Percentiles rank a stretch among this genome's conserved stretches.
phyloP scores from a whole-genome alignment of 2,797 vertebrate species.

The Hypotaenidia philippensis region DNA sequence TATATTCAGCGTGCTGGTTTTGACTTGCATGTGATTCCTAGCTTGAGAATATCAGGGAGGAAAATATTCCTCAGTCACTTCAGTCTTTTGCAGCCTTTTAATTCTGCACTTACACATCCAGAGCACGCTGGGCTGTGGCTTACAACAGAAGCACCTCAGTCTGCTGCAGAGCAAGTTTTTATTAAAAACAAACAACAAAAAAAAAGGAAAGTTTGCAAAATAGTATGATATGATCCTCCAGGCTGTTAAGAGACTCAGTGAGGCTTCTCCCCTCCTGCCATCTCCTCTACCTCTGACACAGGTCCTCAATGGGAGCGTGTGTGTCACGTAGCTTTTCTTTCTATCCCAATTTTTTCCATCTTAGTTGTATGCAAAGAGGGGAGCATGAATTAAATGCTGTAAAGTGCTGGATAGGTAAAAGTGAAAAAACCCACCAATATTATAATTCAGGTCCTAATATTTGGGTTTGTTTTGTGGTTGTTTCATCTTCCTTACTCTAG shows the following conservation, averaged over 20 bases:
- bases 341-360: not conserved
- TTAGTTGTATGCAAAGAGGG: not conserved
- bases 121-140: not conserved
- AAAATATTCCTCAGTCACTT: not conserved
- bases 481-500: not conserved
- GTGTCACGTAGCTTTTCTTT: too few relatives aligned
- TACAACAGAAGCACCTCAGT: not conserved
- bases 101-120: not conserved
- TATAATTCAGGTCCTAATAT: not conserved
- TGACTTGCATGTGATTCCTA: slow-evolving; percentile 28
- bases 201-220: not conserved
- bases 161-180: not conserved
- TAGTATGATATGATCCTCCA: not conserved
- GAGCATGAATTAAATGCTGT: not conserved
- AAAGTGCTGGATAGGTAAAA: not conserved
- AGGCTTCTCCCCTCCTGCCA: not conserved
- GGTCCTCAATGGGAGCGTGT: not conserved
- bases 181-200: not conserved
- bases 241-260: not conserved
- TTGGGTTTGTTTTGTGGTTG: not conserved
- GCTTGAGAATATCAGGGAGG: not conserved
- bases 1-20: slow-evolving; percentile 35
- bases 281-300: not conserved
- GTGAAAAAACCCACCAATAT: not conserved
- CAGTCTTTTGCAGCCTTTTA: not conserved